Evolutionary conservation across 2,113 vertebrate genomes (phyloP).

Genomic region (Sphyrna mokarran): DNA sequence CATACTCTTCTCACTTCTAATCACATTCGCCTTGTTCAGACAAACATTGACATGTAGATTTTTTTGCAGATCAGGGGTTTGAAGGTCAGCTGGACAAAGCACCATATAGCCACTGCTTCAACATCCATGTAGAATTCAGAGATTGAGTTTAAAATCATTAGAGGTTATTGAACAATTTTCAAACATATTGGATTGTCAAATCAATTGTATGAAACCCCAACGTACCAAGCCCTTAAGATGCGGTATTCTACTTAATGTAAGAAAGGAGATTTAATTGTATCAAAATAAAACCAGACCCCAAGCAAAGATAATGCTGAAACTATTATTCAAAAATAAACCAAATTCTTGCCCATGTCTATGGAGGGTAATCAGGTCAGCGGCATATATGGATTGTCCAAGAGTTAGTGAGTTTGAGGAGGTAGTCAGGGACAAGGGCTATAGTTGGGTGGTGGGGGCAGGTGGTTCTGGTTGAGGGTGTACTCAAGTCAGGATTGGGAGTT

Average conservation of each 20-base stretch:
- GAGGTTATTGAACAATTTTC: background rate
- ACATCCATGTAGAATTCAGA: background rate
- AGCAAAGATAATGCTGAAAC: background rate
- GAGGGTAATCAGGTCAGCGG: too few relatives aligned
- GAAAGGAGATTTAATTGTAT: background rate
- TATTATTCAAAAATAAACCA: background rate
- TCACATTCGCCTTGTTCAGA: background rate
- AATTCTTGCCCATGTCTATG: background rate
- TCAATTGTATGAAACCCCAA: background rate
- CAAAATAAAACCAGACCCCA: background rate
- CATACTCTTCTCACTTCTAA: background rate
- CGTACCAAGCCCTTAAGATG: background rate
- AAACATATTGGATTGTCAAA: background rate
- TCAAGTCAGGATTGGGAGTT: too few relatives aligned
- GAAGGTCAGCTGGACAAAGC: background rate
- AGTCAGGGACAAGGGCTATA: too few relatives aligned
- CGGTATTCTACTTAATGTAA: background rate
- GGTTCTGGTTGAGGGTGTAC: too few relatives aligned
- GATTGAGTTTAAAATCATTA: background rate
- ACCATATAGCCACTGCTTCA: background rate
- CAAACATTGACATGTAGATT: background rate
- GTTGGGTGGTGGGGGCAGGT: too few relatives aligned
- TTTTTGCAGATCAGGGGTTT: background rate
- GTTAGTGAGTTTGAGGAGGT: too few relatives aligned
- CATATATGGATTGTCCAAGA: too few relatives aligned